These are phyloP conservation scores for Noctua comes DNA, from an alignment of 2,888 invertebrate species.

Conservation along the genomic window DNA sequence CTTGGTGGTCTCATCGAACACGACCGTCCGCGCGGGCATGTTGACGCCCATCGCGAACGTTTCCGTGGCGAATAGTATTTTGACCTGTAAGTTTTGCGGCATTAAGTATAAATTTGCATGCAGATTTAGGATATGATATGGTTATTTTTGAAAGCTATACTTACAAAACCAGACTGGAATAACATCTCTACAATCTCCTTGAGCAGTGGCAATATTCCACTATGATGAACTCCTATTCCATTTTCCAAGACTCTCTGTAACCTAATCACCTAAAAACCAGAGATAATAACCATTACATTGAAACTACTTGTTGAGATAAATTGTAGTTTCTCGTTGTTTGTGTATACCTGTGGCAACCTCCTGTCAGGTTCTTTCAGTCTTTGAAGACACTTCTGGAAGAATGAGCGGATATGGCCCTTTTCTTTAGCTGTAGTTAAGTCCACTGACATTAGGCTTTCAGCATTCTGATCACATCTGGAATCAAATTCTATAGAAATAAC, in stretches of 20 bases:
- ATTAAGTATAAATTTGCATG: not conserved
- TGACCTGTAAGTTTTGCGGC: constrained; percentile 77
- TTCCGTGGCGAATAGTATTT: constrained; percentile 99
- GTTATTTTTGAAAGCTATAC: constrained; percentile 75
- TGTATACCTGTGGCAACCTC: constrained; percentile 95
- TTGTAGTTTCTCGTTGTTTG: not conserved
- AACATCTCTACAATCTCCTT: constrained; percentile 99
- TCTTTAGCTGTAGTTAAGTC: constrained; percentile 96
- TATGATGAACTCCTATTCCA: constrained; percentile 99
- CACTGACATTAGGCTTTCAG: constrained; percentile 91
- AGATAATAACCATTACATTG: not conserved
- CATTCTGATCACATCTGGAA: constrained; percentile 90
- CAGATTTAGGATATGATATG: not conserved
- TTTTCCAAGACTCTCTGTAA: constrained; percentile 90
- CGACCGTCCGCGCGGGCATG: constrained; percentile 99
- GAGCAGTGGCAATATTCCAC: constrained; percentile 99
- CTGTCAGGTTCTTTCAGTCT: constrained; percentile 96
- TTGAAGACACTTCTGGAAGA: constrained; percentile 96
- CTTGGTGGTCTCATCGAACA: constrained; percentile 97
- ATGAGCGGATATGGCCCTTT: constrained; percentile 95
- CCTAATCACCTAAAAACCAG: constrained; percentile 80
- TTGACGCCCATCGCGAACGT: constrained; percentile 99
- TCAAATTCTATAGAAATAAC: constrained; percentile 16
- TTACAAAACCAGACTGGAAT: constrained; percentile 98
- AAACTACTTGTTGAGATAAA: constrained; percentile 3